Base-by-base conservation (phyloP, 2,888 invertebrate genomes). In the Serrognathus titanus region DNA sequence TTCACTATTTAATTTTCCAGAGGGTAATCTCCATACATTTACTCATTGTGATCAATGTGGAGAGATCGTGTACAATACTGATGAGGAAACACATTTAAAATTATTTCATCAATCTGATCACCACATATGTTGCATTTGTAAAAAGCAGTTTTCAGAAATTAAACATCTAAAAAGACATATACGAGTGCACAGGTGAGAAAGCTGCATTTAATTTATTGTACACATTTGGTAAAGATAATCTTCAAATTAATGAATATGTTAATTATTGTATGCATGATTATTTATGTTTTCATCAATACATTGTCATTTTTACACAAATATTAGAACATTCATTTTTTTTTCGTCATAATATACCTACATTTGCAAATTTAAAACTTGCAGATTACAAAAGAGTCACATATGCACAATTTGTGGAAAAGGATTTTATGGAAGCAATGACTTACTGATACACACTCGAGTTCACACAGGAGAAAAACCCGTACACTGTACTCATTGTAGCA, bases 391-490 rank as follows among this genome's bases (percentile, higher is more conserved):
- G 43, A 64, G 64, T 39, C 64, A 68, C 51, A 46, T 64, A 20
- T 73, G 73, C 58, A 58, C 58, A 10, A 62, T 61, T n/a, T 74
- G 74, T 51, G 64, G 64, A 11, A 74, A 73, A 65, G 37, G 56
- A 20, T 73, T 72, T 55, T 69, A 68, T 57, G 62, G 64, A n/a
- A 58, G 58, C 2, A 66, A 59, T 20, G 69, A 72, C 59, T 59
- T 71, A 39, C 67, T 56, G 55, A 67, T 72, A 47, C 73, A 73
- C 48, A 66, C 43, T 11, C 58, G 72, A 54, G 62, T 63, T 10
- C 74, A 74, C 52, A 72, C 73, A 11, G 71, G 71, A 11, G 72
- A 74, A 52, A 61, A 69, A 31, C 73, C 73, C 1, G 72, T 74
- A 60, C 53, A 51, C 3, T 74, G 74, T 40, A 55, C 61, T 7